Evolutionary conservation across 1,140 invertebrate species (phyloP), one percentile per base, ranked within the genome.

Genomic region (Acromyrmex heyeri): DNA sequence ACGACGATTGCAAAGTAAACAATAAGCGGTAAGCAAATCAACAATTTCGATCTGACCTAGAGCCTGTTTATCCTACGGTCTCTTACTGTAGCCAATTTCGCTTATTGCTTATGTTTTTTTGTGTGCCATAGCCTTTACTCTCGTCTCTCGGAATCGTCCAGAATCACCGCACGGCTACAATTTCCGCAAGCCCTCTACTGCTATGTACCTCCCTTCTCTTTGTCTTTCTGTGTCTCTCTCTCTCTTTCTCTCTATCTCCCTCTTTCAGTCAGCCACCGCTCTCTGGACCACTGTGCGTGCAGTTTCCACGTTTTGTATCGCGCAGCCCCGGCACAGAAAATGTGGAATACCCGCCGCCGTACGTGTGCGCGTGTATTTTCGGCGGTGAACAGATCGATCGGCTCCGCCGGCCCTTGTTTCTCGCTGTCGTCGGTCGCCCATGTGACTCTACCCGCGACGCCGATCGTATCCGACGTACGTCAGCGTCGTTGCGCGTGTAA

Each of bases 341-440:
- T 48, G n/a, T 16, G 76, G 24, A 48, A 16, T 34, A 30, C 16
- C n/a, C 21, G 12, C 18, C 24, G 27, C n/a, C 18, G 77, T 44
- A 2, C 16, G 62, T 69, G 64, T 27, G 53, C 38, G 53, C 50
- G 24, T 73, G 78, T 82, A 82, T 73, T 82, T 82, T 82, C 79
- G 79, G 79, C 67, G 55, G 55, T 44, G 67, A 82, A 73, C 79
- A 73, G 55, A 82, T 82, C 79, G 79, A 82, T 82, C 79, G 79
- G 18, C 38, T n/a, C 30, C 21, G 44, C 55, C 53, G 18, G 16
- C 38, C 38, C 50, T 59, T 73, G 79, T 82, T 61, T 61, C 79
- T 48, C 79, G 55, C 24, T 61, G 55, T 72, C 55, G 55, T 73
- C 79, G 55, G 62, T 64, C 77, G 48, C 18, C 79, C 77, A 81